These are phyloP conservation scores for Platorchestia sp. DNA, from an alignment of 1,140 invertebrate species.

Conservation along the genomic window DNA sequence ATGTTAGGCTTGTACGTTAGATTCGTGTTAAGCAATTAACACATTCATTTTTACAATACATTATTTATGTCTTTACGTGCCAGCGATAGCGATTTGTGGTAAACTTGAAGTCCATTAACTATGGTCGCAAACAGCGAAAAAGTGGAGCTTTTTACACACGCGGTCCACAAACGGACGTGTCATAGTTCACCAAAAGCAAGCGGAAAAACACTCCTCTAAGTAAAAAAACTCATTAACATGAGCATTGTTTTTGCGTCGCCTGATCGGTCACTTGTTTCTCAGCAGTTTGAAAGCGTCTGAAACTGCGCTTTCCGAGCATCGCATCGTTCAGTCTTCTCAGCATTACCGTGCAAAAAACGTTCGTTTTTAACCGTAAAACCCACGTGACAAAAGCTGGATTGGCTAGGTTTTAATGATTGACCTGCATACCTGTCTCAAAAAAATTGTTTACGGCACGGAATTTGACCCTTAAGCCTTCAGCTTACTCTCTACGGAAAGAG, in stretches of 20 bases:
- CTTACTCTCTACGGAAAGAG: not conserved
- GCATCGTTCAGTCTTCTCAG: not conserved
- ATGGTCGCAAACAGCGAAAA: too few species aligned
- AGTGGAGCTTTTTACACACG: not conserved
- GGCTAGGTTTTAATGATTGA: not conserved
- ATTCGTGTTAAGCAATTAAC: not conserved
- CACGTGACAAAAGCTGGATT: not conserved
- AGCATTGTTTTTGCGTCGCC: not conserved
- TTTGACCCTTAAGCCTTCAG: not conserved
- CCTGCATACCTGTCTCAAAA: not conserved
- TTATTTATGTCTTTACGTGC: too few species aligned
- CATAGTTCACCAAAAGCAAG: not conserved
- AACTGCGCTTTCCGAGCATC: not conserved
- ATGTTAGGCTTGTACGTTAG: not conserved
- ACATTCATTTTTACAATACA: too few species aligned
- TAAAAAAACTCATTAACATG: not conserved
- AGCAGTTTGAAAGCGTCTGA: not conserved
- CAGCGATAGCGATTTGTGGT: not conserved
- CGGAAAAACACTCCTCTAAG: not conserved
- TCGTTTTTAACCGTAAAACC: not conserved
- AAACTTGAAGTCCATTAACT: too few species aligned
- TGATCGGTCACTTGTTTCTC: not conserved
- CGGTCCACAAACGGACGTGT: not conserved
- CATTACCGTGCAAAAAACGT: not conserved
- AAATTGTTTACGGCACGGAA: not conserved